phyloP scores from a whole-genome alignment of 1,140 invertebrate species.

The Bombus huntii region DNA sequence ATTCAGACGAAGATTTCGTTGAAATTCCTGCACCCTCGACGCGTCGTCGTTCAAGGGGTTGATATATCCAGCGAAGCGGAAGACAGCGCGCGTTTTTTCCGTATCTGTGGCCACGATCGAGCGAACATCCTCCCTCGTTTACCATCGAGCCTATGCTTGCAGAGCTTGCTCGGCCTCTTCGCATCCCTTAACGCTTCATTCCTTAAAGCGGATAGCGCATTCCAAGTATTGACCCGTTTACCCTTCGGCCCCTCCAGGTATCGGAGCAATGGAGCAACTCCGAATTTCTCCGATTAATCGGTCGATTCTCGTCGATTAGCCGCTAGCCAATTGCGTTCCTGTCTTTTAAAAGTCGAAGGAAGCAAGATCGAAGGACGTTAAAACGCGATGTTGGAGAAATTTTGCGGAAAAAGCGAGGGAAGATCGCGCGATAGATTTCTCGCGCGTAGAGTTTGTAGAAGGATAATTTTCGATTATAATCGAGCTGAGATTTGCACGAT shows the following conservation, averaged over 20 bases:
- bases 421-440: too few species aligned
- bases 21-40: background rate
- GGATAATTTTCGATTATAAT: too few species aligned
- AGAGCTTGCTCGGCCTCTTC: slow-evolving; percentile 56
- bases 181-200: slow-evolving; percentile 70
- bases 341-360: background rate
- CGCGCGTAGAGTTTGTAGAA: too few species aligned
- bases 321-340: background rate
- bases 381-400: background rate
- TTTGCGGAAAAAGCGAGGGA: too few species aligned
- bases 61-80: slow-evolving; percentile 30
- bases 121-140: slow-evolving; percentile 72
- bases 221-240: slow-evolving; percentile 80
- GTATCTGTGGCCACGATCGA: slow-evolving; percentile 61
- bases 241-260: slow-evolving; percentile 57
- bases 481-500: too few species aligned
- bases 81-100: slow-evolving; percentile 50
- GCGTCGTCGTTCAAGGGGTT: background rate
- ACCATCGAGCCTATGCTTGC: slow-evolving; percentile 42
- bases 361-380: background rate
- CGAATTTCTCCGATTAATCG: background rate
- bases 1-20: background rate
- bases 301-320: background rate
- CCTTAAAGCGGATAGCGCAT: slow-evolving; percentile 77
- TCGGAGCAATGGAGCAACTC: background rate